Evolutionary conservation across 2,888 invertebrate genomes (phyloP).

Genomic region (Scaeva pyrastri): DNA sequence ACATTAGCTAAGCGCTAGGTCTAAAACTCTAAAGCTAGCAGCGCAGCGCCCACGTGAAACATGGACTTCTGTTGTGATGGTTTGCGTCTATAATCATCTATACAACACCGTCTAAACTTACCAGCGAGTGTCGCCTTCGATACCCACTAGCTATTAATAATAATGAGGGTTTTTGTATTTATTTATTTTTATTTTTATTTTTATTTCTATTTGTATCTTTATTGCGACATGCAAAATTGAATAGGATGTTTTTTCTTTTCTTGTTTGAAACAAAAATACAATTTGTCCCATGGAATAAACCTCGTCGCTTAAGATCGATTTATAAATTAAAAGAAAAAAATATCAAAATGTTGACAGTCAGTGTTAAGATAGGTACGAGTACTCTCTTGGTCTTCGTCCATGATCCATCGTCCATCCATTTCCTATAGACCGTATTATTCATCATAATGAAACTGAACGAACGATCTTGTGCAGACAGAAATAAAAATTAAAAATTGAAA

Average conservation of each 20-base stretch:
- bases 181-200: conserved; percentile 35
- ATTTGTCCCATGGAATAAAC: conserved; percentile 43
- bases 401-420: conserved; percentile 64
- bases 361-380: conserved; percentile 16
- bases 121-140: conserved; percentile 53
- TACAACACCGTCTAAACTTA: conserved; percentile 20
- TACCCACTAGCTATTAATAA: conserved; percentile 58
- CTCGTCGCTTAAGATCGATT: conserved; percentile 21
- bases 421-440: conserved; percentile 77
- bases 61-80: conserved; percentile 24
- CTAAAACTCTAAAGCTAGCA: neutral
- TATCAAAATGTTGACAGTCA: conserved; percentile 34
- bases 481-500: conserved; percentile 19
- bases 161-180: conserved; percentile 47
- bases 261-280: neutral
- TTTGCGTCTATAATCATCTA: conserved; percentile 48
- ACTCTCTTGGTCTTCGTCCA: neutral
- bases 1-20: conserved; percentile 32
- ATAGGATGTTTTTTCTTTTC: conserved; percentile 27
- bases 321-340: neutral
- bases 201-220: too few species aligned
- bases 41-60: conserved; percentile 61
- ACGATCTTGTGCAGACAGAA: conserved; percentile 1
- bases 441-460: conserved; percentile 44
- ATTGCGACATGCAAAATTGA: conserved; percentile 77